Base-by-base conservation (phyloP, 2,888 invertebrate species). In the Tyria jacobaeae region DNA sequence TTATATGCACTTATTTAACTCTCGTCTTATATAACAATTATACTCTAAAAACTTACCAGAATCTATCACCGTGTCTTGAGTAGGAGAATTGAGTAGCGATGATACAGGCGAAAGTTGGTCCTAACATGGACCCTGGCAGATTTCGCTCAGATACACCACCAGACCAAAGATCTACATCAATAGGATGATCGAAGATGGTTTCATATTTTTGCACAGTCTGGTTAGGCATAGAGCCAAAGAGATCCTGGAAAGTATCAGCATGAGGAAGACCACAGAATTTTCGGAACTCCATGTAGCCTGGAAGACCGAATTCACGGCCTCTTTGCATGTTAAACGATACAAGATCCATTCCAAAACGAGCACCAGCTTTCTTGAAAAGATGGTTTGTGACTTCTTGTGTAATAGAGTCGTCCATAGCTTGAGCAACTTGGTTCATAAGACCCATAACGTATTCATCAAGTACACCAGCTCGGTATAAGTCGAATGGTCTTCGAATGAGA, bases 361-460 rank as follows among this genome's bases (percentile, higher is more conserved):
- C 95, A 48, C 96, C 95, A 44, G 96, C 96, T 88, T 97, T 97
- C 90, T 98, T 98, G 92, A 98, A 98, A 60, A 98, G 92, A 89
- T 98, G 98, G 90, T 98, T 98, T 41, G 98, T 98, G 1, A 98
- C 98, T 95, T 98, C 96, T 79, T 96, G 96, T 0, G 98, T 98
- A 72, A 98, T 97, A 0, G 98, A 98, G 86, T 98, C 98, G 86
- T 98, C 98, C 97, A 98, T 98, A 82, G 98, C 98, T 89, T 98
- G 98, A 1, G 98, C 98, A 25, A 98, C 98, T 94, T 98, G 98
- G 88, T 98, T 98, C 96, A 98, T 97, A 70, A 98, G 91, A 41
- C 98, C 98, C 97, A 98, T 97, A 39, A 98, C 96, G 85, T 98
- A 98, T 89, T 98, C 98, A 84, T 98, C 98, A 35, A 98, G 91